These are phyloP conservation scores for Chunga burmeisteri DNA, from an alignment of 2,113 vertebrate genomes.

Conservation along the genomic window DNA sequence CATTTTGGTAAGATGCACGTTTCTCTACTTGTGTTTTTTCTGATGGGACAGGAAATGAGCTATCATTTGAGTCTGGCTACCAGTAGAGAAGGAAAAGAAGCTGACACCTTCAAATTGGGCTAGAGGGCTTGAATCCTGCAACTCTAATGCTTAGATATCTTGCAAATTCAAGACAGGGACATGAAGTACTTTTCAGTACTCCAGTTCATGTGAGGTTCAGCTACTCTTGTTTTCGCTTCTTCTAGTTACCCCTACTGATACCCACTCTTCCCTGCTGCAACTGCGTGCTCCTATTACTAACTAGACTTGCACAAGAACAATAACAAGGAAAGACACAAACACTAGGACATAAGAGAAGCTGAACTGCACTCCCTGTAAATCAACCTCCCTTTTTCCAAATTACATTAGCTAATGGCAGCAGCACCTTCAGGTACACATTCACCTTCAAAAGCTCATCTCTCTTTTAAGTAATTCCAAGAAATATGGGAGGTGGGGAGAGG, in stretches of 20 bases:
- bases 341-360: neutral
- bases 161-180: neutral
- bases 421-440: neutral
- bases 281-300: neutral
- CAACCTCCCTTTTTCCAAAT: neutral
- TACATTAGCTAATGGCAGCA: slow-evolving; percentile 49
- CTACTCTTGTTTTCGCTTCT: neutral
- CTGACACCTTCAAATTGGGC: neutral
- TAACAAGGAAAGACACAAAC: neutral
- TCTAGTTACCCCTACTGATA: neutral
- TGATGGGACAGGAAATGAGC: neutral
- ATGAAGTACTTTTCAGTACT: neutral
- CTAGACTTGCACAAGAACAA: neutral
- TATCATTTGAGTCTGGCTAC: neutral
- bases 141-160: neutral
- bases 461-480: slow-evolving; percentile 34
- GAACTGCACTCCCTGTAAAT: neutral
- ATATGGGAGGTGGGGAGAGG: neutral
- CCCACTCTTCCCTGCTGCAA: neutral
- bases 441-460: slow-evolving; percentile 30
- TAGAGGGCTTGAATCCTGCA: neutral
- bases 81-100: neutral
- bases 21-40: neutral
- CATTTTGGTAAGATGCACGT: neutral
- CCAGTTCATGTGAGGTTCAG: neutral